A percentile compares a stretch with the other conserved stretches of the same genome.
These are phyloP conservation scores for Antheraea yamamai DNA, from an alignment of 2,888 invertebrate genomes.

Conservation along the genomic window DNA sequence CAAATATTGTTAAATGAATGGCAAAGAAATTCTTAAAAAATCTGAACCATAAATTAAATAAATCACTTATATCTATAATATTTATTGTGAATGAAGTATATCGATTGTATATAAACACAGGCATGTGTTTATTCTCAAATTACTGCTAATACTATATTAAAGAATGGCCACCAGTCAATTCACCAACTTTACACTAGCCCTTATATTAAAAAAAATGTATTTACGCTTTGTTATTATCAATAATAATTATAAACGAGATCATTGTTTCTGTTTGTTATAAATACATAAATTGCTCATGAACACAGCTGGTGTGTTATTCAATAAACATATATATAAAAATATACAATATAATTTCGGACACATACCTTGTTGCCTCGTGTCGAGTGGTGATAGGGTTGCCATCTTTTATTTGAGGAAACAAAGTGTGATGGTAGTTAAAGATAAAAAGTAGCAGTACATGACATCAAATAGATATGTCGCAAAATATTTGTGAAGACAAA, in stretches of 20 bases:
- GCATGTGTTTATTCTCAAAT: too few species aligned
- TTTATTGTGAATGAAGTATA: too few species aligned
- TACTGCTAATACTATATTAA: not conserved
- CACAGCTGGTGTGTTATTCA: conserved; percentile 71
- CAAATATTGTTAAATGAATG: too few species aligned
- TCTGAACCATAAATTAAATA: too few species aligned
- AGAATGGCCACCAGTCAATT: not conserved
- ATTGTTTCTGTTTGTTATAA: conserved; percentile 66
- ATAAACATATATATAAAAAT: conserved; percentile 10
- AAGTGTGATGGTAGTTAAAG: not conserved
- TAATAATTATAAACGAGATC: conserved; percentile 67
- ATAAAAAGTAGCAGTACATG: too few species aligned
- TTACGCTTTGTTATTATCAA: conserved; percentile 32
- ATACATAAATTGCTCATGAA: conserved; percentile 50
- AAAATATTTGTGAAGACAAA: not conserved
- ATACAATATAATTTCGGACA: not conserved
- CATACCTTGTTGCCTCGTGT: not conserved
- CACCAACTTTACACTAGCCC: conserved; percentile 16
- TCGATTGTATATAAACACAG: not conserved
- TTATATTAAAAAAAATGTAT: conserved; percentile 21
- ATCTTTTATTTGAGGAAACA: not conserved
- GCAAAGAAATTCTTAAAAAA: too few species aligned
- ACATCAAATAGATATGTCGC: too few species aligned
- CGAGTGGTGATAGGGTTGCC: not conserved
- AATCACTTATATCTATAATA: too few species aligned